Base-by-base conservation (phyloP, 2,888 invertebrate genomes). In the Stictocephala bisonia region DNA sequence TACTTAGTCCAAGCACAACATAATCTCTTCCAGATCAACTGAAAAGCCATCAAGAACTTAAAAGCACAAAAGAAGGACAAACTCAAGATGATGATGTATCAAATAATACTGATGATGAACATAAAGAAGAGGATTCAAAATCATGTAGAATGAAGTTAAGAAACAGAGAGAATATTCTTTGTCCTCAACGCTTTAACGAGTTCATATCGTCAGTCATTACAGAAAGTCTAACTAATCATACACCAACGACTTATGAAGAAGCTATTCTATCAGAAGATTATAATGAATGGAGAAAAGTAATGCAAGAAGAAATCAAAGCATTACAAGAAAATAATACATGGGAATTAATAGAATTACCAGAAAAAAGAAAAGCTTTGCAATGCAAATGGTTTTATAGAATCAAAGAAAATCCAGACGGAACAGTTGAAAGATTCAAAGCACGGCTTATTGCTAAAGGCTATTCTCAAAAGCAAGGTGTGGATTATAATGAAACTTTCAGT, bases 341-440 rank as follows among this genome's bases (percentile, higher is more conserved):
- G 53, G 53, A 53, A 13, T 11, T 53, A 7, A 20, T n/a, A 53
- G 26, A 53, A 53, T 13, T 53, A 26, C 53, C 53, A 22, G 27
- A 53, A 4, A 53, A 53, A 15, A 53, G 26, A 24, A 53, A 53
- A 53, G 53, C 53, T n/a, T 53, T 53, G 26, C 53, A 20, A 53
- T n/a, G n/a, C n/a, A n/a, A n/a, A n/a, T n/a, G n/a, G n/a, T n/a
- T n/a, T n/a, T n/a, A n/a, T n/a, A n/a, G 3, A 53, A 53, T 53
- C 3, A 53, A 53, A 26, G 53, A 53, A 53, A 53, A 53, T 27
- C 24, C 53, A 53, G 53, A 53, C 24, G 53, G 53, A 53, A 26
- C 53, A 9, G n/a, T 53, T 11, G 53, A 53, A n/a, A n/a, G n/a
- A n/a, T n/a, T n/a, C n/a, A n/a, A n/a, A n/a, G n/a, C n/a, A n/a